Percentiles rank a stretch among this genome's conserved stretches.
Conservation (phyloP, 2,797 vertebrate genomes). For the Arnoldichthys spilopterus region DNA sequence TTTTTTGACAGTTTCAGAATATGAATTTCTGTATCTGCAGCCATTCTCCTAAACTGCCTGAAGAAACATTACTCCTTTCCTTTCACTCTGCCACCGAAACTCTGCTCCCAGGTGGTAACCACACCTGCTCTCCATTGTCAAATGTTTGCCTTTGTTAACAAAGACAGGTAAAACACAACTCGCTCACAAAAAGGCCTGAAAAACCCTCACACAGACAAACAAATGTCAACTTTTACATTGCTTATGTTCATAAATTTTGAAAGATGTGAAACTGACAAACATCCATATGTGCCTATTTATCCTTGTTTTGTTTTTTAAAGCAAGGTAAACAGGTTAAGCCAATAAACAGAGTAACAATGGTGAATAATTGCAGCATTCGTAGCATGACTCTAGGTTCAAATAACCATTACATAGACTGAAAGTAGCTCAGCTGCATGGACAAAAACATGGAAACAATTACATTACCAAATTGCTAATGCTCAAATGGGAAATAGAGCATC, state of each 20-base stretch:
- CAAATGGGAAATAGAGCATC: background rate
- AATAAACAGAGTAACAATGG: background rate
- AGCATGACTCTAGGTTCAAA: background rate
- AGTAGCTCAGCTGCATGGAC: background rate
- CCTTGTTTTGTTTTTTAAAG: background rate
- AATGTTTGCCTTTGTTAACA: slow-evolving; percentile 62
- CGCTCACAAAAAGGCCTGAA: background rate
- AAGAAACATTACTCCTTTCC: slow-evolving; percentile 3
- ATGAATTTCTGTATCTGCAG: background rate
- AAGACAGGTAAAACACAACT: slow-evolving; percentile 17
- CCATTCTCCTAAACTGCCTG: background rate
- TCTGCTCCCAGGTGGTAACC: slow-evolving; percentile 6
- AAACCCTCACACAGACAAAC: background rate
- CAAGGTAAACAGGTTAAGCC: background rate
- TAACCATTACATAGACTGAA: background rate
- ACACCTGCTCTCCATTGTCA: slow-evolving; percentile 44
- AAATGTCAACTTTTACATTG: background rate
- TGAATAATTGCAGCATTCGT: background rate
- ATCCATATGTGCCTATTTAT: background rate
- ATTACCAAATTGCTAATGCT: background rate
- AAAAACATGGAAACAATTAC: background rate
- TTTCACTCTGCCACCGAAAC: slow-evolving; percentile 11
- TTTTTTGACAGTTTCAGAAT: background rate
- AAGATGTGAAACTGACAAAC: background rate
- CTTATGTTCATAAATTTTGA: background rate